Percentiles rank a stretch among this genome's conserved stretches.
Evolutionary conservation across 2,113 vertebrate species (phyloP).

Genomic region (Engraulis encrasicolus): DNA sequence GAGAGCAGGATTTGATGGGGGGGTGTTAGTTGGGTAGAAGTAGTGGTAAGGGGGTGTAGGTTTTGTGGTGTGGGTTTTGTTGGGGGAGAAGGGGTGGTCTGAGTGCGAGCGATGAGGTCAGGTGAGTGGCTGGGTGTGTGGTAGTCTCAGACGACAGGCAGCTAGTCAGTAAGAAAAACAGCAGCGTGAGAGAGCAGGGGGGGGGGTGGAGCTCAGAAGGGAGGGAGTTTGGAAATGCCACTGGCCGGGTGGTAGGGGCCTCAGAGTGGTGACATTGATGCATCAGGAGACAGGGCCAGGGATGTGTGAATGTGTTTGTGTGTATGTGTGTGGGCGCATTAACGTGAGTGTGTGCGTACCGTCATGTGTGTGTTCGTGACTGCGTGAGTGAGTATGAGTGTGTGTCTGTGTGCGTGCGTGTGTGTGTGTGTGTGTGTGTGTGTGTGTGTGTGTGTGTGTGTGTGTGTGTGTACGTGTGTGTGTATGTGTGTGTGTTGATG

Average conservation of each 20-base stretch:
- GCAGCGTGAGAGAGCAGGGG: not conserved
- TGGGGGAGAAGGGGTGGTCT: no score
- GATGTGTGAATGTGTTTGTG: not conserved
- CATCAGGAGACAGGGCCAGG: slow-evolving; percentile 61
- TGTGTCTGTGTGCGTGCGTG: slow-evolving; percentile 32
- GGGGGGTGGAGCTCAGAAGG: slow-evolving; percentile 60
- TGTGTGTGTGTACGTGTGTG: not conserved
- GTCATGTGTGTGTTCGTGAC: not conserved
- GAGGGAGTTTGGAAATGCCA: slow-evolving; percentile 27
- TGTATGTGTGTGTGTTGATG: not conserved
- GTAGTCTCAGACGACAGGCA: slow-evolving; percentile 37
- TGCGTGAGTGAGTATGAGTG: not conserved
- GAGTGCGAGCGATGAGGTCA: slow-evolving; percentile 33
- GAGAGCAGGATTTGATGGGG: not conserved
- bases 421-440: slow-evolving; percentile 44
- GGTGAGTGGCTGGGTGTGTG: slow-evolving; percentile 50
- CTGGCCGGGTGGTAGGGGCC: slow-evolving; percentile 56
- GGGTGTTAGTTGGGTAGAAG: slow-evolving; percentile 34
- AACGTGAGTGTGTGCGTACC: not conserved
- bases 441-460: not conserved
- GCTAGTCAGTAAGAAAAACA: not conserved
- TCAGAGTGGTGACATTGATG: slow-evolving; percentile 61
- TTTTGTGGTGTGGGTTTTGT: no score
- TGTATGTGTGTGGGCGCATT: not conserved
- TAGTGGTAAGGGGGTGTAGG: not conserved